Conservation (phyloP, 2,113 vertebrate genomes). For the Pelmatolapia mariae region DNA sequence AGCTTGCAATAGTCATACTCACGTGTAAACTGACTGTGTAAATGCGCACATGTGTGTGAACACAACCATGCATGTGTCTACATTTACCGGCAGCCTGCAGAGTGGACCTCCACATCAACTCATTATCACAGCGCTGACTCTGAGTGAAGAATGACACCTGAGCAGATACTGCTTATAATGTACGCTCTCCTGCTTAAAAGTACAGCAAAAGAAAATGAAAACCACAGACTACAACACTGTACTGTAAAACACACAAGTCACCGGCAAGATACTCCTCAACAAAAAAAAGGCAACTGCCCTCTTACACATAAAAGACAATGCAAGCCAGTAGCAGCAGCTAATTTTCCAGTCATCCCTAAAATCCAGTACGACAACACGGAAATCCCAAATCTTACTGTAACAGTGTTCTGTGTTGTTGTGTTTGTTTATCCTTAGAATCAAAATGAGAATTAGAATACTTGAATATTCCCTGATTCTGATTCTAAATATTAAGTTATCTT, state of each 20-base stretch:
- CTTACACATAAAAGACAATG: background rate
- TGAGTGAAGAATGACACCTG: slow-evolving; percentile 56
- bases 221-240: background rate
- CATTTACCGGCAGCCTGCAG: slow-evolving; percentile 48
- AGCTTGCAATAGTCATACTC: slow-evolving; percentile 6
- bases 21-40: background rate
- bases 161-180: slow-evolving; percentile 23
- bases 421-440: background rate
- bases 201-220: background rate
- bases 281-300: background rate
- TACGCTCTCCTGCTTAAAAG: slow-evolving; percentile 21
- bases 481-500: background rate
- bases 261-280: background rate
- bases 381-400: background rate
- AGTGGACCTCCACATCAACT: slow-evolving; percentile 67
- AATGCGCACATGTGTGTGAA: slow-evolving; percentile 31
- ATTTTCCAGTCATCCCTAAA: background rate
- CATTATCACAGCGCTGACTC: slow-evolving; percentile 71
- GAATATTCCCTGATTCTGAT: background rate
- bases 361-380: background rate
- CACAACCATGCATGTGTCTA: background rate
- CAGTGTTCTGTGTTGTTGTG: background rate
- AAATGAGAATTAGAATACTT: background rate
- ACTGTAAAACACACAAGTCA: background rate
- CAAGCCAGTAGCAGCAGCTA: background rate